Evolutionary conservation across 2,113 vertebrate genomes (phyloP).

Genomic region (Tonatia bakeri): DNA sequence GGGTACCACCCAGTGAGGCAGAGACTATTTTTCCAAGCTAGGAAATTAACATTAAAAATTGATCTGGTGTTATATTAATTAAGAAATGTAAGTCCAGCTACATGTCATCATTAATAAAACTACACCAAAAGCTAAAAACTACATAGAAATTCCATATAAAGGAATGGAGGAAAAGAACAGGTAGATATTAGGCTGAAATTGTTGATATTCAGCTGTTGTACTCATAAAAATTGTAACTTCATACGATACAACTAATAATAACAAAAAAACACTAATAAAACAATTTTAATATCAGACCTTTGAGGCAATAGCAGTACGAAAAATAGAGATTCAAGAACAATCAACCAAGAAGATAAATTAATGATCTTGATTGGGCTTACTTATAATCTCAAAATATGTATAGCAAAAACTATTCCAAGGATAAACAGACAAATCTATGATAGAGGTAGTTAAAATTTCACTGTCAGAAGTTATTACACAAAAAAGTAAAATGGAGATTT

Average conservation of each 20-base stretch:
- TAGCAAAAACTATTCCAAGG: not conserved
- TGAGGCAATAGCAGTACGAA: not conserved
- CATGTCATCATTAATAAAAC: not conserved
- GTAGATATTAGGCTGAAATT: not conserved
- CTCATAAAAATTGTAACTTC: not conserved
- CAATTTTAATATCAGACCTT: not conserved
- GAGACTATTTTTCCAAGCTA: not conserved
- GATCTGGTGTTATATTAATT: not conserved
- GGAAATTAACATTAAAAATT: not conserved
- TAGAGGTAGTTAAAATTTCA: not conserved
- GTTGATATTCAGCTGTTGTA: not conserved
- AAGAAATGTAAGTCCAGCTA: not conserved
- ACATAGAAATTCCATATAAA: not conserved
- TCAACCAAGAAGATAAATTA: not conserved
- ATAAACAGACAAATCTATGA: not conserved
- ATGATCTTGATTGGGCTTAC: not conserved
- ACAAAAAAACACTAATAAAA: not conserved
- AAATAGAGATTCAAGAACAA: not conserved
- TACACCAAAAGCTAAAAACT: not conserved
- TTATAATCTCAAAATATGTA: not conserved
- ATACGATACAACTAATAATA: not conserved
- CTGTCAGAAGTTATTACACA: not conserved
- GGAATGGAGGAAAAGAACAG: not conserved
- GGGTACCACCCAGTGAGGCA: not conserved
- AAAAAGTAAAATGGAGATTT: not conserved